Evolutionary conservation across 2,797 vertebrate genomes (phyloP).

Genomic region (Clarias laeviceps): DNA sequence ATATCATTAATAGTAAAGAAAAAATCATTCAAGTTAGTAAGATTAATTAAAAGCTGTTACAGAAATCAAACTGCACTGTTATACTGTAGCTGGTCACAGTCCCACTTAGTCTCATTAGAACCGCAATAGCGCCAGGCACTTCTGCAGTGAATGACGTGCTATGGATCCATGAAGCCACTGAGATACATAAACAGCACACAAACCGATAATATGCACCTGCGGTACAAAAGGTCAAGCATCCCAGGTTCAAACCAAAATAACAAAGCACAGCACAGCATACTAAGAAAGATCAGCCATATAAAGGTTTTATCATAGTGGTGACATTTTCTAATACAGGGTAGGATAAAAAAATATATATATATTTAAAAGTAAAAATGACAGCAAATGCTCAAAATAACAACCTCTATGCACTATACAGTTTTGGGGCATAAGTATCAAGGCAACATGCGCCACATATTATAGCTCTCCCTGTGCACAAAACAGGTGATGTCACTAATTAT

Average conservation of each 20-base stretch:
- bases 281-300: background rate
- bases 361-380: too few relatives aligned
- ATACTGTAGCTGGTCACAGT: background rate
- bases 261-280: background rate
- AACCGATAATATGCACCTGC: background rate
- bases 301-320: background rate
- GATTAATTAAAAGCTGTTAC: background rate
- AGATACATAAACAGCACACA: background rate
- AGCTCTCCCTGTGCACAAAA: too few relatives aligned
- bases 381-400: too few relatives aligned
- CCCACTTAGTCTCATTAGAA: background rate
- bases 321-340: background rate
- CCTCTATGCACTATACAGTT: too few relatives aligned
- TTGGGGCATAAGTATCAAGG: too few relatives aligned
- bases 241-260: background rate
- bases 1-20: background rate
- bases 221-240: background rate
- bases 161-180: background rate
- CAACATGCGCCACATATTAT: too few relatives aligned
- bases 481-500: too few relatives aligned
- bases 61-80: background rate
- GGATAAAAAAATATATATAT: too few relatives aligned
- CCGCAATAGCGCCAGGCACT: background rate
- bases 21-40: background rate
- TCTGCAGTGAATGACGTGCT: background rate